phyloP scores from a whole-genome alignment of 1,140 invertebrate genomes.

The Trichogramma pretiosum region DNA sequence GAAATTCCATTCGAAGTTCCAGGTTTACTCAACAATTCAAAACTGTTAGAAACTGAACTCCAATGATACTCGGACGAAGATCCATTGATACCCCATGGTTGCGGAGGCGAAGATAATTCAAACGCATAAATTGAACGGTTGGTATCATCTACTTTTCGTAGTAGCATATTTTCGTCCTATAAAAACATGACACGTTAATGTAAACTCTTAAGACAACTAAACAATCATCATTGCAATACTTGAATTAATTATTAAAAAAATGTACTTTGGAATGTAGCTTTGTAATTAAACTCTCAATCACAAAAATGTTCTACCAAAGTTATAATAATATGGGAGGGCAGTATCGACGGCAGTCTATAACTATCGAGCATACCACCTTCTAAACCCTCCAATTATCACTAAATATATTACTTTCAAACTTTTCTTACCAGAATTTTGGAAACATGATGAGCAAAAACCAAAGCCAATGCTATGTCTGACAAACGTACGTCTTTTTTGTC shows the following conservation, averaged over 20 bases:
- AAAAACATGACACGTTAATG: too few species aligned
- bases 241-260: too few species aligned
- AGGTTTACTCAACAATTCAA: too few species aligned
- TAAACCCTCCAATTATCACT: conserved; percentile 32
- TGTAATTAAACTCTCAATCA: conserved; percentile 33
- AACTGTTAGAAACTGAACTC: too few species aligned
- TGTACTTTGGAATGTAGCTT: conserved; percentile 41
- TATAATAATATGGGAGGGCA: conserved; percentile 35
- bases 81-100: conserved; percentile 28
- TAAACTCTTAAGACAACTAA: too few species aligned
- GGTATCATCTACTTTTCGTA: conserved; percentile 50
- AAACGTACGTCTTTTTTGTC: conserved; percentile 34
- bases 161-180: conserved; percentile 51
- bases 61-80: too few species aligned
- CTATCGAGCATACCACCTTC: conserved; percentile 33
- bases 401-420: conserved; percentile 2
- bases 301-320: conserved; percentile 39
- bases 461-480: conserved; percentile 51
- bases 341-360: conserved; percentile 36
- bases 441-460: conserved; percentile 59
- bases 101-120: conserved; percentile 42
- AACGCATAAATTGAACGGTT: conserved; percentile 50
- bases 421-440: conserved; percentile 52
- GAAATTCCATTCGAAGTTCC: too few species aligned
- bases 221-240: too few species aligned